Evolutionary conservation across 2,888 invertebrate genomes (phyloP).

Genomic region (Xestia rhomboidea): DNA sequence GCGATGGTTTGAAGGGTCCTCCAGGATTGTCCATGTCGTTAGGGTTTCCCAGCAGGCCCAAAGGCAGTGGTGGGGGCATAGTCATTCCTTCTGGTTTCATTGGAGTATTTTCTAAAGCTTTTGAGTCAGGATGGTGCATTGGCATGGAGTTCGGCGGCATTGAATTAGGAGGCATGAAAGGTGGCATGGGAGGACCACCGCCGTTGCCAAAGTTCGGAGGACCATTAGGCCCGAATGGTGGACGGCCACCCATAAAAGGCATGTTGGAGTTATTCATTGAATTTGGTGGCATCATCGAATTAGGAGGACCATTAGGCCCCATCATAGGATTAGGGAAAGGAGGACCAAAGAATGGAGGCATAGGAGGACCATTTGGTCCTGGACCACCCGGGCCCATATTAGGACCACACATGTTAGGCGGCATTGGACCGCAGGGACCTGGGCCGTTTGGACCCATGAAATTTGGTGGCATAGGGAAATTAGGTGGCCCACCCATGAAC

Average conservation of each 20-base stretch:
- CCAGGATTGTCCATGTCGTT: slow-evolving; percentile 76
- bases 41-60: slow-evolving; percentile 67
- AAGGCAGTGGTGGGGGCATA: slow-evolving; percentile 78
- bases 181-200: slow-evolving; percentile 78
- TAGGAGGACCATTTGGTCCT: slow-evolving; percentile 75
- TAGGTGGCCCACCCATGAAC: slow-evolving; percentile 83
- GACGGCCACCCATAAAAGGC: slow-evolving; percentile 83
- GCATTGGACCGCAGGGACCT: slow-evolving; percentile 67
- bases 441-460: slow-evolving; percentile 85
- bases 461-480: slow-evolving; percentile 84
- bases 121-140: slow-evolving; percentile 72
- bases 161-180: slow-evolving; percentile 76
- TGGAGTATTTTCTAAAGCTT: slow-evolving; percentile 67
- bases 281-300: slow-evolving; percentile 76
- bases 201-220: slow-evolving; percentile 73
- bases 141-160: slow-evolving; percentile 69
- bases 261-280: slow-evolving; percentile 75
- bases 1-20: slow-evolving; percentile 76
- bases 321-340: slow-evolving; percentile 72
- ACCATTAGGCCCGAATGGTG: slow-evolving; percentile 84
- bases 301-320: slow-evolving; percentile 76
- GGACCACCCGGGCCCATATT: slow-evolving; percentile 70
- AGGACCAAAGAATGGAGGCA: slow-evolving; percentile 68
- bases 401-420: slow-evolving; percentile 77
- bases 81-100: slow-evolving; percentile 59